These are phyloP conservation scores for Sinocyclocheilus rhinocerous DNA, from an alignment of 2,113 vertebrate species.

Conservation along the genomic window DNA sequence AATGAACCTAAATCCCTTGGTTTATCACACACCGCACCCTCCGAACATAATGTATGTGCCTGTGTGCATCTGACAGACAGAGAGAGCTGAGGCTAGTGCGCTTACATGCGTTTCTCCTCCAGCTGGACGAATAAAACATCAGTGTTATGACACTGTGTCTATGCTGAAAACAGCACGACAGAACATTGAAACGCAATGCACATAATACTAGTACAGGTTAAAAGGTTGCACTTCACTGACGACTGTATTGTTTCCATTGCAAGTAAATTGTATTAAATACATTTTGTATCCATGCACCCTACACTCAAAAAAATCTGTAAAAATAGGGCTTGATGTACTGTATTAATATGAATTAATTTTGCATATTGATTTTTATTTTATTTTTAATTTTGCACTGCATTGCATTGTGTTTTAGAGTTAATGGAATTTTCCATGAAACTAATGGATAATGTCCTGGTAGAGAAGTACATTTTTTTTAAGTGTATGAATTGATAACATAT, in stretches of 20 bases:
- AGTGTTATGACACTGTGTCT: not conserved
- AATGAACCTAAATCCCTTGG: slow-evolving; percentile 6
- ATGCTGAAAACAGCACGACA: not conserved
- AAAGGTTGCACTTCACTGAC: not conserved
- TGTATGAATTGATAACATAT: too few relatives aligned
- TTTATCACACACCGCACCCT: slow-evolving; percentile 6
- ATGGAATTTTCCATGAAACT: too few relatives aligned
- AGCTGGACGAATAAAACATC: not conserved
- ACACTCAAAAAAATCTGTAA: too few relatives aligned
- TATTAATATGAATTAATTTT: too few relatives aligned
- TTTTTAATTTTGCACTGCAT: too few relatives aligned
- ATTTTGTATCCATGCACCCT: not conserved
- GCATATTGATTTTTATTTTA: too few relatives aligned
- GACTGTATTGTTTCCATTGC: not conserved
- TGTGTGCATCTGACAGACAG: not conserved
- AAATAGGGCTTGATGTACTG: too few relatives aligned
- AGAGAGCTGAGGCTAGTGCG: not conserved
- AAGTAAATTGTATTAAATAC: not conserved
- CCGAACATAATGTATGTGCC: not conserved
- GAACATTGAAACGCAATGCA: not conserved
- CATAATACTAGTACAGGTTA: not conserved
- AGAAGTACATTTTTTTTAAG: too few relatives aligned
- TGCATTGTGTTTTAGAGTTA: too few relatives aligned
- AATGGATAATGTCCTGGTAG: too few relatives aligned
- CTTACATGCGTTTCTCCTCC: not conserved